These are phyloP conservation scores for Mungos mungo DNA, from an alignment of 2,113 vertebrate genomes.

Conservation along the genomic window DNA sequence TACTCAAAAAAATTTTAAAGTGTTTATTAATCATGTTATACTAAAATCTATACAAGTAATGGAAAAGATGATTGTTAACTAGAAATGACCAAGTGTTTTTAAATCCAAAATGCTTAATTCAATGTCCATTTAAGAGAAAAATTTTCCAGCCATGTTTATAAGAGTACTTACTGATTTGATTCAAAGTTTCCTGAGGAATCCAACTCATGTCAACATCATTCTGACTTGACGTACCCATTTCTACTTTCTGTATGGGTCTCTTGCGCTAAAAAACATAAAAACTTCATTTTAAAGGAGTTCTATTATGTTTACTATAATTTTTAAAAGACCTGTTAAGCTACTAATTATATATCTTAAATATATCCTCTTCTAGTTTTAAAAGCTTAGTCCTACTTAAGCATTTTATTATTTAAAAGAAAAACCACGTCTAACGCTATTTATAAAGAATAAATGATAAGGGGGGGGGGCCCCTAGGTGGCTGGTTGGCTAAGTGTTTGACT, in stretches of 20 bases:
- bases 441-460: neutral
- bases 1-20: neutral
- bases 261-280: conserved; percentile 87
- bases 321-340: neutral
- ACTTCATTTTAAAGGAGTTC: neutral
- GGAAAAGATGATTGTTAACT: neutral
- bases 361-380: neutral
- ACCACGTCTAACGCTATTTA: neutral
- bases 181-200: conserved; percentile 98
- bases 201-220: conserved; percentile 98
- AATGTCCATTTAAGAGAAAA: neutral
- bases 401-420: neutral
- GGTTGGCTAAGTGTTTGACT: too few species aligned
- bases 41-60: neutral
- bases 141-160: neutral
- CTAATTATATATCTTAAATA: neutral
- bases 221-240: conserved; percentile 97
- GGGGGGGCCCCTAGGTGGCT: too few species aligned
- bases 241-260: conserved; percentile 94
- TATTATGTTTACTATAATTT: neutral
- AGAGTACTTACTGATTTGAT: conserved; percentile 97
- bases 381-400: neutral
- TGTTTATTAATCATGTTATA: neutral
- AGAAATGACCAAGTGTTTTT: neutral
- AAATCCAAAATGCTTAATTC: conserved; percentile 24